Conservation (phyloP, 2,888 invertebrate species). For the Brachylomia viminalis region DNA sequence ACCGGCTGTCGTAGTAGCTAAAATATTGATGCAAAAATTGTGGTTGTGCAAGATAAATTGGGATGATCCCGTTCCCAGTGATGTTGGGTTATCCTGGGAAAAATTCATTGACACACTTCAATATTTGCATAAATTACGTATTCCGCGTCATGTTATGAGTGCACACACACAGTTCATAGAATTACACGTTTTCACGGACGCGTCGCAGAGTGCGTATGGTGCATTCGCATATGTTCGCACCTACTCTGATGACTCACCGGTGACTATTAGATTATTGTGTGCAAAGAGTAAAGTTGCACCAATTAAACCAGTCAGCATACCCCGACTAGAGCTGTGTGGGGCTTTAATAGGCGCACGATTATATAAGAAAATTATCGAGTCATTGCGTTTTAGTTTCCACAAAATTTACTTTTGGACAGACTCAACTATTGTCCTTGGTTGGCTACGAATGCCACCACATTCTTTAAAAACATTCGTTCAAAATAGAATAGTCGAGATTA, state of each 20-base stretch:
- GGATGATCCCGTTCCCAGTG: neutral
- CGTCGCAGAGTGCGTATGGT: too few relatives aligned
- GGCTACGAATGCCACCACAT: neutral
- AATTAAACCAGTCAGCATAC: too few relatives aligned
- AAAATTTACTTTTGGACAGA: constrained; percentile 2
- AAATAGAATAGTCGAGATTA: neutral
- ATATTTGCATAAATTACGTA: neutral
- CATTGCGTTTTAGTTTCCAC: neutral
- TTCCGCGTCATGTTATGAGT: neutral
- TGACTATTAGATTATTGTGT: too few relatives aligned
- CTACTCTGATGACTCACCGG: too few relatives aligned
- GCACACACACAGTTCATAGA: too few relatives aligned
- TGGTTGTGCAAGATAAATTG: neutral
- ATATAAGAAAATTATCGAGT: too few relatives aligned
- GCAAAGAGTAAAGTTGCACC: neutral
- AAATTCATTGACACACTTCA: neutral
- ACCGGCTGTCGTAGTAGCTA: neutral
- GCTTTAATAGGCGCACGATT: too few relatives aligned
- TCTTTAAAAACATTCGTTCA: neutral
- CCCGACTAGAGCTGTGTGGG: too few relatives aligned
- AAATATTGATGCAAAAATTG: neutral
- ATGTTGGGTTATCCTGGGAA: neutral
- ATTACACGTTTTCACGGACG: too few relatives aligned
- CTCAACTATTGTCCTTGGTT: constrained; percentile 4
- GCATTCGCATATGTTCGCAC: too few relatives aligned